These are phyloP conservation scores for Temnothorax longispinosus DNA, from an alignment of 1,140 invertebrate genomes.

Conservation along the genomic window DNA sequence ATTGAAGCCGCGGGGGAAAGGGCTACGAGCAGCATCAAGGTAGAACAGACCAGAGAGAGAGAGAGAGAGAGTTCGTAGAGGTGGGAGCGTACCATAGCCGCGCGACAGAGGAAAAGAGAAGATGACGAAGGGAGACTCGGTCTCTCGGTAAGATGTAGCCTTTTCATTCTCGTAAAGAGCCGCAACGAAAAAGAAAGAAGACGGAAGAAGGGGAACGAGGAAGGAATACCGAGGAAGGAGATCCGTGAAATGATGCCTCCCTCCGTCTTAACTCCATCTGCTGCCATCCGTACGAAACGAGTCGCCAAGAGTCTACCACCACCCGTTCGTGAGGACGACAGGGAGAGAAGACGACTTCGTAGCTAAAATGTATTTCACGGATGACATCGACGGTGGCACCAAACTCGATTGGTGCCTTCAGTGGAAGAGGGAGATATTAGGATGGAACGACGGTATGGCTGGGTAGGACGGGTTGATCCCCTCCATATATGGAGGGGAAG, in stretches of 20 bases:
- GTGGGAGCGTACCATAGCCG: conserved; percentile 1
- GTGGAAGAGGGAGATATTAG: conserved; percentile 54
- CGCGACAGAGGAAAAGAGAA: conserved; percentile 26
- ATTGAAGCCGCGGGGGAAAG: conserved; percentile 23
- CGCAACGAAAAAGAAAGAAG: conserved; percentile 54
- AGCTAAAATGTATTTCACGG: conserved; percentile 76
- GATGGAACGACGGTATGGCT: conserved; percentile 46
- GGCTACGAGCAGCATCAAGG: not conserved
- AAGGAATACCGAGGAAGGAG: conserved; percentile 46
- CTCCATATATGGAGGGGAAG: not conserved
- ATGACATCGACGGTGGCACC: conserved; percentile 72
- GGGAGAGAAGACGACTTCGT: conserved; percentile 58
- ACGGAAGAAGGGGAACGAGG: conserved; percentile 12
- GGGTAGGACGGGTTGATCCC: not conserved
- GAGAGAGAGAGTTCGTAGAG: conserved; percentile 4
- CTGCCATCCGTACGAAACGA: conserved; percentile 55
- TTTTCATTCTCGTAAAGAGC: conserved; percentile 77
- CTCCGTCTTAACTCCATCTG: conserved; percentile 59
- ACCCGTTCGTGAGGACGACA: conserved; percentile 42
- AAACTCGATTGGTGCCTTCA: conserved; percentile 58
- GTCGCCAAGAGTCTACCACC: conserved; percentile 56
- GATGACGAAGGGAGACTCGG: conserved; percentile 41
- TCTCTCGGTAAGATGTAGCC: conserved; percentile 57
- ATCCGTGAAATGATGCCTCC: not conserved
- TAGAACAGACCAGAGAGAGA: conserved; percentile 2